These are phyloP conservation scores for Epinotia brunnichana DNA, from an alignment of 2,888 invertebrate species.

Conservation along the genomic window DNA sequence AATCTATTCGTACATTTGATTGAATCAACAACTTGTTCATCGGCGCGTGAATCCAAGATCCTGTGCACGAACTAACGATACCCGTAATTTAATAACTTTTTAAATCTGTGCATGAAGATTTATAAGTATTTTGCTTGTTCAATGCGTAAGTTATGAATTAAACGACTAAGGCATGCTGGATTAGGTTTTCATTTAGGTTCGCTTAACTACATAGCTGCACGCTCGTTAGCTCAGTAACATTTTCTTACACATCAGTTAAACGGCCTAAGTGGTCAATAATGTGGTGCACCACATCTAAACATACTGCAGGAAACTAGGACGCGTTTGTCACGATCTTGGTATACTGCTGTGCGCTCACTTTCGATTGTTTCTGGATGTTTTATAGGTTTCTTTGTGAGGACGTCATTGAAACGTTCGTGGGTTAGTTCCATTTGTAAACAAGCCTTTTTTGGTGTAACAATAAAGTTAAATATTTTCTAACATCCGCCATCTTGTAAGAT, in stretches of 20 bases:
- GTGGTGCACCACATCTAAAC: background rate
- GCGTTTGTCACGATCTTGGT: conserved; percentile 47
- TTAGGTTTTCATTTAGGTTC: background rate
- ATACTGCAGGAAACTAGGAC: conserved; percentile 47
- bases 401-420: no score
- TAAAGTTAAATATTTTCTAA: no score
- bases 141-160: background rate
- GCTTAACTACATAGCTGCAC: background rate
- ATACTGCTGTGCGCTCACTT: conserved; percentile 41
- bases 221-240: conserved; percentile 18
- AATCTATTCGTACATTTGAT: no score
- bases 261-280: conserved; percentile 34
- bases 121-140: background rate
- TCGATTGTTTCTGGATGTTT: conserved; percentile 33
- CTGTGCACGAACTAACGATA: no score
- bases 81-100: no score
- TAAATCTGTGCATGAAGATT: no score
- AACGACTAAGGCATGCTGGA: background rate
- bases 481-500: no score
- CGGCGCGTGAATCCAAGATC: no score
- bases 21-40: no score
- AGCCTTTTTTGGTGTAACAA: no score
- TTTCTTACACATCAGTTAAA: conserved; percentile 33
- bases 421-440: no score
- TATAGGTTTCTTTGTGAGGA: background rate